phyloP scores from a whole-genome alignment of 2,113 vertebrate species.

The Antidorcas marsupialis region DNA sequence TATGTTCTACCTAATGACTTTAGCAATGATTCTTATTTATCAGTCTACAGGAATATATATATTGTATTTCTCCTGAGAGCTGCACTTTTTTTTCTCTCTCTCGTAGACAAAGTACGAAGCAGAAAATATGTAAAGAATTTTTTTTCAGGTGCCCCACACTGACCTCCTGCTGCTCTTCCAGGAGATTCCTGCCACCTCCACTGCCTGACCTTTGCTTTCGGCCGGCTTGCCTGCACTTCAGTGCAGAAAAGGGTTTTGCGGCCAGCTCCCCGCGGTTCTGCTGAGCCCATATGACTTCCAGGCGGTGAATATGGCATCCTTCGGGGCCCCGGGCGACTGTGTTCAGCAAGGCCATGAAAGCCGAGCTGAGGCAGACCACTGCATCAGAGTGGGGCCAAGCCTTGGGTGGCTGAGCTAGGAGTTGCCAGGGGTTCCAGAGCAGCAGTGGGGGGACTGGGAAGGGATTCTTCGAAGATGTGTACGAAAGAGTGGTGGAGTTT shows the following conservation, averaged over 20 bases:
- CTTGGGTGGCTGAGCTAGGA: conserved; percentile 52
- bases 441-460: conserved; percentile 41
- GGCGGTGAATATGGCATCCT: conserved; percentile 75
- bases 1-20: neutral
- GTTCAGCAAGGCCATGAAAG: conserved; percentile 65
- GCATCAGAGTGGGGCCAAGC: conserved; percentile 57
- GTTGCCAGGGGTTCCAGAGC: conserved; percentile 51
- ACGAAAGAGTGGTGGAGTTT: neutral
- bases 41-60: neutral
- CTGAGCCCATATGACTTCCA: conserved; percentile 76
- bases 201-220: conserved; percentile 73
- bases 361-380: conserved; percentile 60
- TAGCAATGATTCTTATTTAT: neutral
- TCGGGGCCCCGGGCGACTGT: conserved; percentile 69
- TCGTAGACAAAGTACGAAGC: conserved; percentile 64
- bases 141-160: conserved; percentile 77
- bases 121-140: conserved; percentile 76
- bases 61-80: conserved; percentile 58
- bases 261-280: conserved; percentile 71
- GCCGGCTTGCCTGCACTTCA: conserved; percentile 72
- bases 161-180: conserved; percentile 75
- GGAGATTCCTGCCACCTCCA: conserved; percentile 73
- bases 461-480: neutral
- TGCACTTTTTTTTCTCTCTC: conserved; percentile 62
- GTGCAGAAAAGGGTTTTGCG: conserved; percentile 71